Conservation (phyloP, 2,797 vertebrate genomes). For the Capromys pilorides region DNA sequence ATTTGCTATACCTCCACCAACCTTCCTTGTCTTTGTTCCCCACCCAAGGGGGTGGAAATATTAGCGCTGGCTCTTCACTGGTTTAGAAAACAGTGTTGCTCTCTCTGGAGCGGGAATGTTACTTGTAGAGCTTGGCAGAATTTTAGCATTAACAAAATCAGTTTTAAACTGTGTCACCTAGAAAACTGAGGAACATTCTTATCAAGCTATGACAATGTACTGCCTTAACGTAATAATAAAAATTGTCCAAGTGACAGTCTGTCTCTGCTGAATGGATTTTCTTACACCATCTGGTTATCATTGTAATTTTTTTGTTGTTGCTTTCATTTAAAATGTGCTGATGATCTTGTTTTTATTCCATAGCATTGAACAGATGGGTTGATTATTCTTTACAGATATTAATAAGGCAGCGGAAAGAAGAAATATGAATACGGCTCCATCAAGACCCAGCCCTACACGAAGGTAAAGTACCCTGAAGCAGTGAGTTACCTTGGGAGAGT, state of each 20-base stretch:
- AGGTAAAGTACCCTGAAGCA: constrained; percentile 96
- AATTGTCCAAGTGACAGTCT: constrained; percentile 81
- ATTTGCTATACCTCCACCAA: not conserved
- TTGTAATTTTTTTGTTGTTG: constrained; percentile 83
- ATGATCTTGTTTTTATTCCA: constrained; percentile 88
- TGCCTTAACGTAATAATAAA: constrained; percentile 84
- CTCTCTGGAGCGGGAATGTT: not conserved
- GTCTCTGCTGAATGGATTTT: constrained; percentile 86
- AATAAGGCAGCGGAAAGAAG: constrained; percentile 99
- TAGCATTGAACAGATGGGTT: constrained; percentile 99
- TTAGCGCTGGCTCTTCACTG: not conserved
- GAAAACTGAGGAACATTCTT: constrained; percentile 75
- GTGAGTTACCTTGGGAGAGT: constrained; percentile 85
- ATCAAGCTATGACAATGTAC: constrained; percentile 71
- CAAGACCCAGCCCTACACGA: constrained; percentile 98
- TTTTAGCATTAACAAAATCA: constrained; percentile 50
- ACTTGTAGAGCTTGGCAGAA: constrained; percentile 36
- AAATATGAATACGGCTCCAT: constrained; percentile 95
- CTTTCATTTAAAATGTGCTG: constrained; percentile 88
- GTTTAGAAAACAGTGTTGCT: constrained; percentile 44
- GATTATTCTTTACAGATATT: constrained; percentile 99
- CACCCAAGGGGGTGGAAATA: constrained; percentile 26
- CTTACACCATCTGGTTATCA: constrained; percentile 84
- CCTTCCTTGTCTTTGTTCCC: constrained; percentile 7
- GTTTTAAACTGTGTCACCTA: constrained; percentile 62